Base-by-base conservation (phyloP, 2,113 vertebrate genomes). In the Tapirus terrestris region DNA sequence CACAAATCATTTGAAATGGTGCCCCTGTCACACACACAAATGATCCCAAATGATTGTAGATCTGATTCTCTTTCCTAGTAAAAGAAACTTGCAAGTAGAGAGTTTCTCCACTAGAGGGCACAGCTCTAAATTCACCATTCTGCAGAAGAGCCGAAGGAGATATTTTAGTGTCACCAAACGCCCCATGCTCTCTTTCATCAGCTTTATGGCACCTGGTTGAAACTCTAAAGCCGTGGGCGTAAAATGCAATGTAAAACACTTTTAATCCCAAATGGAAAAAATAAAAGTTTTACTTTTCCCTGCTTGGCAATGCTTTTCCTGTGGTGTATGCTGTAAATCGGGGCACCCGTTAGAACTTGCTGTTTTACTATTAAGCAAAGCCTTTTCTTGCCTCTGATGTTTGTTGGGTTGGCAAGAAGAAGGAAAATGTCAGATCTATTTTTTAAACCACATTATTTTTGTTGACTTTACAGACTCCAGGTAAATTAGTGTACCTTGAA, bases 71-170 rank as follows among this genome's bases (percentile, higher is more conserved):
- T 21, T 27, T 39, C 21, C 48, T 27, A 16, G 63, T n/a, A 27
- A 93, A 87, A 89, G 80, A 48, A 91, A 89, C 65, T 33, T 63
- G 84, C 36, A 92, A n/a, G 33, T 8, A 20, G 68, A 75, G 36
- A 29, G 1, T 67, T 82, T 89, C 5, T 75, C 95, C 97, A 93
- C 93, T 80, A 97, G 96, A 96, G 85, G 96, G 97, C 76, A 63
- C 17, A 63, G 11, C 43, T 79, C 73, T n/a, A 31, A 94, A 70
- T 9, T 73, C 18, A 0, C 23, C 0, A 0, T 31, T 82, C 23
- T 53, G 31, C 29, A 3, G 16, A 6, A 13, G 25, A 2, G 8
- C 53, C 21, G 8, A n/a, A 17, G 43, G 77, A 48, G 31, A 36
- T 4, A 5, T 2, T 13, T 29, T 3, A 20, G 3, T 16, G 27